Conservation (phyloP, 2,888 invertebrate genomes). For the Macrosiphum euphorbiae region DNA sequence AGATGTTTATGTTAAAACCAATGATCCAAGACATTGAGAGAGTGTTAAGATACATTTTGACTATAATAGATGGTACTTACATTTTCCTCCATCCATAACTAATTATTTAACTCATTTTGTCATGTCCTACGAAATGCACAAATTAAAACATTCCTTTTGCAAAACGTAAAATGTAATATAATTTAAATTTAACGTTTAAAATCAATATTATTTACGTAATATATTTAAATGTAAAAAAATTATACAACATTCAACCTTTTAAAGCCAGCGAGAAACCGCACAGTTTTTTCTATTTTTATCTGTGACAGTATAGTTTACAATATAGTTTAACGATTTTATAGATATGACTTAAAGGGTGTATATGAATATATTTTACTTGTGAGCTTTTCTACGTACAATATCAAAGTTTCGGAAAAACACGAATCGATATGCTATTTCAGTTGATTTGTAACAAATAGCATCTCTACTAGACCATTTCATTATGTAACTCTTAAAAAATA, state of each 20-base stretch:
- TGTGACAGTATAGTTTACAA: not conserved
- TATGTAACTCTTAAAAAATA: not conserved
- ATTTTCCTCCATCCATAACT: not conserved
- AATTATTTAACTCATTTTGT: not conserved
- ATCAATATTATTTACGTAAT: too few relatives aligned
- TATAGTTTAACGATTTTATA: not conserved
- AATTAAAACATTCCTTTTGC: not conserved
- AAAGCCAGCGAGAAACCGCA: not conserved
- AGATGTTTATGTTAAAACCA: not conserved
- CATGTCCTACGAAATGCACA: not conserved
- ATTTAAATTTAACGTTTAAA: not conserved
- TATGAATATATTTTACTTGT: too few relatives aligned
- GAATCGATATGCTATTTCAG: not conserved
- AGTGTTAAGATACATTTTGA: not conserved
- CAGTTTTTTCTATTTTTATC: not conserved
- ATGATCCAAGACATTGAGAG: not conserved
- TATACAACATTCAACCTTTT: not conserved
- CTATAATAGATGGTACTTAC: not conserved
- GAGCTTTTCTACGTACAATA: too few relatives aligned
- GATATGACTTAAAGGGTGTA: not conserved
- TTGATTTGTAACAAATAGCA: not conserved
- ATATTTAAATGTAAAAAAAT: too few relatives aligned
- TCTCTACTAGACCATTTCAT: not conserved
- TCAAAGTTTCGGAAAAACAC: not conserved
- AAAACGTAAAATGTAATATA: not conserved